Conservation (phyloP, 2,888 invertebrate genomes). For the Carcina quercana region DNA sequence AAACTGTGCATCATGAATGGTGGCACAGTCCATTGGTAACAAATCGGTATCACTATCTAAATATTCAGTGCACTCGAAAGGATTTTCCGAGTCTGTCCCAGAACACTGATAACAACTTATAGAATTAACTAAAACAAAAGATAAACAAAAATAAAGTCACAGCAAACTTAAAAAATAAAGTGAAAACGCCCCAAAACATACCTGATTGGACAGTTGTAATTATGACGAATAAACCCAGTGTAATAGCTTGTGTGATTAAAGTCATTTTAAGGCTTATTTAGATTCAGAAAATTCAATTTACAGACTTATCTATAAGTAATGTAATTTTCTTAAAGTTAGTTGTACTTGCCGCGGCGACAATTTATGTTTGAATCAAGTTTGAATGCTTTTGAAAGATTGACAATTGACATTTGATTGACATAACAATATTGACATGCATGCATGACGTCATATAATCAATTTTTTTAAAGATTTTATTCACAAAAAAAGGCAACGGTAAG, state of each 20-base stretch:
- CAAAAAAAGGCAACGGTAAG: too few species aligned
- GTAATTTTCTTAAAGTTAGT: too few species aligned
- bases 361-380: too few species aligned
- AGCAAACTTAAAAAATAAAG: slow-evolving; percentile 20
- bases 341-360: too few species aligned
- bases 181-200: slow-evolving; percentile 40
- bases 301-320: too few species aligned
- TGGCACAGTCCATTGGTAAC: slow-evolving; percentile 80
- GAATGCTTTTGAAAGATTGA: too few species aligned
- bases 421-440: too few species aligned
- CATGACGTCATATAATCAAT: too few species aligned
- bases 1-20: slow-evolving; percentile 88
- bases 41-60: slow-evolving; percentile 79
- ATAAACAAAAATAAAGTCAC: slow-evolving; percentile 23
- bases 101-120: slow-evolving; percentile 93
- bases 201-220: slow-evolving; percentile 34
- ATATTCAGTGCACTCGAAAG: slow-evolving; percentile 90
- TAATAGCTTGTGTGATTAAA: slow-evolving; percentile 15
- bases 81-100: slow-evolving; percentile 83
- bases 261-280: slow-evolving; percentile 26
- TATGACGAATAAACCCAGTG: slow-evolving; percentile 24
- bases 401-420: too few species aligned
- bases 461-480: too few species aligned
- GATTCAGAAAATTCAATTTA: too few species aligned
- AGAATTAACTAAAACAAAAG: slow-evolving; percentile 70